Base-by-base conservation (phyloP, 2,888 invertebrate species). In the Polietes domitor region DNA sequence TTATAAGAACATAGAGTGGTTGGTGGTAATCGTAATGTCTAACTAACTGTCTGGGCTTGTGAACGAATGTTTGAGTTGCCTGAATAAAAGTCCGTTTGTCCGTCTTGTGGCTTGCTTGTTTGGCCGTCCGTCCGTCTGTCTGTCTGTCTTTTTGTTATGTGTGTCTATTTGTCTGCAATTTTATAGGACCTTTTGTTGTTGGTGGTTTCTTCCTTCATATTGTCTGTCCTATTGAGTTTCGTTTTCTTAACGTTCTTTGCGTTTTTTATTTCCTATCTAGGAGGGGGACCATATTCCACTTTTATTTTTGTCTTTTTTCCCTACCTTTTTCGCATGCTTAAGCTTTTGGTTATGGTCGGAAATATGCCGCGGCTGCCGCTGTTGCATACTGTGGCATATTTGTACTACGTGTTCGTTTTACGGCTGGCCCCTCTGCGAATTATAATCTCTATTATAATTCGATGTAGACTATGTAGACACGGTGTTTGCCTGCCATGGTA, bases 371-470 rank as follows among this genome's bases (percentile, higher is more conserved):
- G 41, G 74, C 77, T 76, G 78, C 78, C 77, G 78, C 84, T 75
- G 81, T 78, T 77, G 75, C 77, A 50, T 79, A 37, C 9, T 81
- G 72, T 73, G 76, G 72, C 81, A 81, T 84, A 78, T 75, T 81
- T 81, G 75, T 84, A 84, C 84, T 37, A 37, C 37, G 84, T 81
- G 84, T 84, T 79, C 81, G 78, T 70, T 78, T 79, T 84, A 81
- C 84, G 84, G 84, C 80, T 83, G 83, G 74, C 81, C 76, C 68
- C 81, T 43, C 43, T 70, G 76, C 73, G 76, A 79, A 74, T 70
- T 84, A 84, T 84, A 84, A 81, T 81, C 84, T 84, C 84, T 81
- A 78, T 81, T 84, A 80, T 80, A 76, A 80, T 80, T 68, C 68
- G 58, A 78, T 78, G 71, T 71, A 75, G 61, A 74, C 63, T 71